phyloP scores from a whole-genome alignment of 2,797 vertebrate genomes.

The Malacoraja senta region DNA sequence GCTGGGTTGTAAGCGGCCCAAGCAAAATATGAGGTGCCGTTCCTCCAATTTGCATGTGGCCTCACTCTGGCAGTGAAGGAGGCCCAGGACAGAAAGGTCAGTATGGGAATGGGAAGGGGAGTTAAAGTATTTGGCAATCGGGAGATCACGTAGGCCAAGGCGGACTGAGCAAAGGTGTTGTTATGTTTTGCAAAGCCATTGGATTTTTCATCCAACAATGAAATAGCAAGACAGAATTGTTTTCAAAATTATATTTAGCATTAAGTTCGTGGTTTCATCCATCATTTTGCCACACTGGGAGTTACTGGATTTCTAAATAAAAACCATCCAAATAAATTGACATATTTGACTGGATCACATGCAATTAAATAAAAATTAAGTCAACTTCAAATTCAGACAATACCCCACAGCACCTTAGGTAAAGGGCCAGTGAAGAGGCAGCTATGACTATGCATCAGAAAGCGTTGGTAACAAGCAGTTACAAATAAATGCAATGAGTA shows the following conservation, averaged over 20 bases:
- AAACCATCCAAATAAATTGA: neutral
- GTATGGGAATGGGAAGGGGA: no score
- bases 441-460: neutral
- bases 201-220: neutral
- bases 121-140: no score
- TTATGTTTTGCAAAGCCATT: neutral
- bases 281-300: neutral
- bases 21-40: no score
- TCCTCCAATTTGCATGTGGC: no score
- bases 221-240: neutral
- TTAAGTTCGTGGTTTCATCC: neutral
- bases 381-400: neutral
- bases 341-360: neutral
- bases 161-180: no score
- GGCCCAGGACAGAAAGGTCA: no score
- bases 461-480: neutral
- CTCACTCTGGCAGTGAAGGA: no score
- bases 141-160: no score
- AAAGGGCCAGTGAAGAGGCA: neutral
- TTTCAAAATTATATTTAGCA: neutral
- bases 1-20: no score
- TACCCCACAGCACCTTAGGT: neutral
- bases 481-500: neutral
- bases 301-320: neutral
- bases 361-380: neutral